Conservation (phyloP, 1,140 invertebrate genomes). For the Nephila pilipes region DNA sequence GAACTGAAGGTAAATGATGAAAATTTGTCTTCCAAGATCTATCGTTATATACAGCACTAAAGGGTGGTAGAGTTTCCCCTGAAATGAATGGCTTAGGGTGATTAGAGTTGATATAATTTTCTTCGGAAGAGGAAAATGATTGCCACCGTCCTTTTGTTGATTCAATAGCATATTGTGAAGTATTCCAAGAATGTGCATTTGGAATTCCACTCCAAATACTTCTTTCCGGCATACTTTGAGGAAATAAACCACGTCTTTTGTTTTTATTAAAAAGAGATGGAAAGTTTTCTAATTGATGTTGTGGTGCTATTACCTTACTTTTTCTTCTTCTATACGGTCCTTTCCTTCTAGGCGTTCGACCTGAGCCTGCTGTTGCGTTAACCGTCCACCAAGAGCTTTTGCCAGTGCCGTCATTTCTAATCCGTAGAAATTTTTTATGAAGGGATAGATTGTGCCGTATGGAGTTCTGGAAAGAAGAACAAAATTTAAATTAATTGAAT, state of each 20-base stretch:
- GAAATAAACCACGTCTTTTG: neutral
- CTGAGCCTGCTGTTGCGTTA: neutral
- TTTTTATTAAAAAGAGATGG: neutral
- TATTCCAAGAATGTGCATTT: neutral
- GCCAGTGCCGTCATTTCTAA: neutral
- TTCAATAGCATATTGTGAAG: neutral
- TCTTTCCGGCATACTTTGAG: neutral
- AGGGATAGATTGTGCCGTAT: slow-evolving; percentile 44
- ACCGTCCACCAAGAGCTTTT: slow-evolving; percentile 52
- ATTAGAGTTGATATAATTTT: neutral
- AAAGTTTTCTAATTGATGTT: neutral
- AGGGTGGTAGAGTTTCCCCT: neutral
- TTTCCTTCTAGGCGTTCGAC: slow-evolving; percentile 45
- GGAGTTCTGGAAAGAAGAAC: slow-evolving; percentile 48
- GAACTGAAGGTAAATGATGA: neutral
- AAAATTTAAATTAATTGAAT: neutral
- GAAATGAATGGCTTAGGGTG: neutral
- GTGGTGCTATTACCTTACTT: neutral
- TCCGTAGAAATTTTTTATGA: slow-evolving; percentile 35
- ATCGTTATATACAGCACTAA: neutral
- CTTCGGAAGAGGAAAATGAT: neutral
- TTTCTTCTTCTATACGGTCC: slow-evolving; percentile 8
- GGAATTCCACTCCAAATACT: neutral
- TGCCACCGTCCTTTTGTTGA: neutral
- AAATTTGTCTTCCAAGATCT: neutral